phyloP scores from a whole-genome alignment of 2,113 vertebrate genomes.

The Gadus chalcogrammus region DNA sequence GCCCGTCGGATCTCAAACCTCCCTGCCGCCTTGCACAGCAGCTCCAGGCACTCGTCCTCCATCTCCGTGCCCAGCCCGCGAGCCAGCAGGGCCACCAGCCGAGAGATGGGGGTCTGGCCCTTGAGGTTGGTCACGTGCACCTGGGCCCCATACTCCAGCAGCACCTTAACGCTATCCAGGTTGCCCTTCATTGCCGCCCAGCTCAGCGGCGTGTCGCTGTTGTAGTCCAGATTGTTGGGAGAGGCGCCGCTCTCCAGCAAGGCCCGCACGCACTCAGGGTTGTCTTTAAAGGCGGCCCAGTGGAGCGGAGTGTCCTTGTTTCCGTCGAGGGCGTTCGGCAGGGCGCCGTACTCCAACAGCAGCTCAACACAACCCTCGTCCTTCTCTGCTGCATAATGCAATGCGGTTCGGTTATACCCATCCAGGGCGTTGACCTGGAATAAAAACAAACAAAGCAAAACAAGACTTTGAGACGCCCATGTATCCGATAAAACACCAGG shows the following conservation, averaged over 20 bases:
- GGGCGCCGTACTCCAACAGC: constrained; percentile 87
- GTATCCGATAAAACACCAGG: background rate
- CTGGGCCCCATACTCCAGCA: constrained; percentile 89
- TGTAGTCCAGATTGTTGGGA: constrained; percentile 89
- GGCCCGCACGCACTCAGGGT: constrained; percentile 84
- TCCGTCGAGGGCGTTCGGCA: constrained; percentile 86
- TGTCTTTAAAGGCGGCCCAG: constrained; percentile 97
- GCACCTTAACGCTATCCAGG: constrained; percentile 87
- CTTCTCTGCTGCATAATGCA: constrained; percentile 95
- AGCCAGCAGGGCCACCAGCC: constrained; percentile 84
- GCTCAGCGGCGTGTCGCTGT: constrained; percentile 91
- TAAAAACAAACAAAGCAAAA: background rate
- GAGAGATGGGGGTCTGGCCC: constrained; percentile 88
- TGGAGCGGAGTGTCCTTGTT: constrained; percentile 96
- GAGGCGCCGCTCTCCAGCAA: constrained; percentile 86
- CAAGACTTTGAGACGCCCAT: background rate
- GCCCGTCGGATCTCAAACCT: constrained; percentile 80
- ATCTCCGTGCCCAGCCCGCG: constrained; percentile 87
- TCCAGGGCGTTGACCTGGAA: constrained; percentile 90
- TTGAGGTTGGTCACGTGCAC: constrained; percentile 88
- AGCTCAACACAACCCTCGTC: constrained; percentile 93
- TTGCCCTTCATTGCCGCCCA: constrained; percentile 98
- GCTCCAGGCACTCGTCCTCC: constrained; percentile 88
- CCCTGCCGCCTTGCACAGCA: constrained; percentile 83
- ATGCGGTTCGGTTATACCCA: constrained; percentile 93